Conservation (phyloP, 2,888 invertebrate species). For the Antheraea assamensis region DNA sequence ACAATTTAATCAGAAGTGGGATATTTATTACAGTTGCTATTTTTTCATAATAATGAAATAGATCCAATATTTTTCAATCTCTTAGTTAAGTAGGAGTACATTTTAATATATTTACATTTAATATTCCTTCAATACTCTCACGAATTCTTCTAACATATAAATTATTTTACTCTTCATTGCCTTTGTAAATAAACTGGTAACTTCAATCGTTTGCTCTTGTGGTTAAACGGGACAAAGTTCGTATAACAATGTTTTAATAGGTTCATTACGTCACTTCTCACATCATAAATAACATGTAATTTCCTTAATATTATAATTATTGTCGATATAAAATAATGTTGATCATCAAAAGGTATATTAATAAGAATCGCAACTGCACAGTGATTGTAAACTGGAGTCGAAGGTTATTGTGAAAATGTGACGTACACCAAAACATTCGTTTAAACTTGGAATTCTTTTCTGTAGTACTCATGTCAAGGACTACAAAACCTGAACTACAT, state of each 20-base stretch:
- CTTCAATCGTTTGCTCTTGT: background rate
- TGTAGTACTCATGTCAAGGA: background rate
- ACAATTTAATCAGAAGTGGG: background rate
- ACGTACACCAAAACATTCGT: background rate
- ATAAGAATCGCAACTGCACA: background rate
- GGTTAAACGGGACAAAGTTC: slow-evolving; percentile 30
- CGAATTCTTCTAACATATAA: background rate
- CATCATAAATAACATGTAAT: slow-evolving; percentile 6
- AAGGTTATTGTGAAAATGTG: background rate
- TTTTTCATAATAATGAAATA: too few relatives aligned
- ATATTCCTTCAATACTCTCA: background rate
- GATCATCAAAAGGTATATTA: background rate
- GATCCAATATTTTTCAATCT: background rate
- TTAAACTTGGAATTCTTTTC: background rate
- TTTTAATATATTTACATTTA: background rate
- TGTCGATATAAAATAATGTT: background rate
- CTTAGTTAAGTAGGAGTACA: background rate
- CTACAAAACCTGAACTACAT: background rate
- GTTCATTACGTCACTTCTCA: slow-evolving; percentile 26
- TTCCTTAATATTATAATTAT: background rate
- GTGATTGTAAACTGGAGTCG: background rate
- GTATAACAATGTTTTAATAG: slow-evolving; percentile 25
- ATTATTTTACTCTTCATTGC: background rate
- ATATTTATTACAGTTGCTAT: too few relatives aligned
- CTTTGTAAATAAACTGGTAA: slow-evolving; percentile 4